phyloP scores from a whole-genome alignment of 2,797 vertebrate species.

The Fratercula arctica region DNA sequence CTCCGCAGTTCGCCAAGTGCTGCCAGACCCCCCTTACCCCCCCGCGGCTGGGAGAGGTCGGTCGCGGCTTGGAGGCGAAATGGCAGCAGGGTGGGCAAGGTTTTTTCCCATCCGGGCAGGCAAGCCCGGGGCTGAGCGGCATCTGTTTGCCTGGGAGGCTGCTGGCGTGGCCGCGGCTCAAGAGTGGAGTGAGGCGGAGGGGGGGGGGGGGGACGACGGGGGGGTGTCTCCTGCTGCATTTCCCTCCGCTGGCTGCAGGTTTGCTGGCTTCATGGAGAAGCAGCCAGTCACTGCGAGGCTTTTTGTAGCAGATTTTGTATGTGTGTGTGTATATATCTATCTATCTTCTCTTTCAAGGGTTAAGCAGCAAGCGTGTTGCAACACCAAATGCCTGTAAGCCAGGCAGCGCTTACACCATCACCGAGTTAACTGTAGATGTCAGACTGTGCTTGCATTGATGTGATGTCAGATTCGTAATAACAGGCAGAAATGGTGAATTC shows the following conservation, averaged over 20 bases:
- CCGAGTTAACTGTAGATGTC: constrained; percentile 70
- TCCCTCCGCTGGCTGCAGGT: neutral
- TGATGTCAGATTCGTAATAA: neutral
- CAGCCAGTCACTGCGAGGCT: neutral
- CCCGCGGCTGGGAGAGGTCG: neutral
- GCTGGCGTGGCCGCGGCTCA: neutral
- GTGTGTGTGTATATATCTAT: rapidly evolving
- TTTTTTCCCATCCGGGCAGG: neutral
- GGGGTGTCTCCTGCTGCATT: neutral
- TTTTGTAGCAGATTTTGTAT: neutral
- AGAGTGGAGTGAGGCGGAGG: neutral
- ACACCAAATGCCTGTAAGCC: neutral
- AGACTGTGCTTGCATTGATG: constrained; percentile 37
- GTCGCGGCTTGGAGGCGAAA: neutral
- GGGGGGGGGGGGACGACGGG: too few species aligned
- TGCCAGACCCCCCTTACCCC: neutral
- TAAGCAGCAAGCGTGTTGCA: constrained; percentile 12
- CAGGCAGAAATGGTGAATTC: neutral
- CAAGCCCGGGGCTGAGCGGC: neutral
- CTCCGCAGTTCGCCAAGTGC: constrained; percentile 32
- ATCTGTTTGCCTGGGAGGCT: neutral
- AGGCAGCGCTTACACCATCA: constrained; percentile 47
- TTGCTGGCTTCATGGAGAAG: neutral
- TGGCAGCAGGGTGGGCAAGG: neutral
- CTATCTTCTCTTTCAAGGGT: neutral